A percentile compares a stretch with the other conserved stretches of the same genome.
These are phyloP conservation scores for Zaprionus tsacasi DNA, from an alignment of 1,140 invertebrate genomes.

Conservation along the genomic window DNA sequence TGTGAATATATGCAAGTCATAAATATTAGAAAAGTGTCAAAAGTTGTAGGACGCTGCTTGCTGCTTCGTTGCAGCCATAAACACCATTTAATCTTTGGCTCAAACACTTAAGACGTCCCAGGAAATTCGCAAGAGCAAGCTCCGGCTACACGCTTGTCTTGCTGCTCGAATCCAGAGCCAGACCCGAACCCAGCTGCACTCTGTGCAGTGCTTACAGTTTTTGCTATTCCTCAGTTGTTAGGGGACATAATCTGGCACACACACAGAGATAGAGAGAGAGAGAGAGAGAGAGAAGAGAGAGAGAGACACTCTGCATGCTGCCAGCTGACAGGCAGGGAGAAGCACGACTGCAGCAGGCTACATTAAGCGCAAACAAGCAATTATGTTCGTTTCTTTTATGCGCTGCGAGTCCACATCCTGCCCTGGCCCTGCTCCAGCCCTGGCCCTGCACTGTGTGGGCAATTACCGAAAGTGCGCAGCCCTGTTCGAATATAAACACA, in stretches of 20 bases:
- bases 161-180: conserved; percentile 5
- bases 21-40: conserved; percentile 77
- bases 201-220: conserved; percentile 48
- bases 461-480: conserved; percentile 63
- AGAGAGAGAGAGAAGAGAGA: too few relatives aligned
- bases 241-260: conserved; percentile 42
- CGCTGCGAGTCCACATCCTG: conserved; percentile 13
- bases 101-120: conserved; percentile 69
- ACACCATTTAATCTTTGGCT: conserved; percentile 82
- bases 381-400: conserved; percentile 59
- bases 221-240: conserved; percentile 62
- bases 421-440: neutral
- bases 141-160: conserved; percentile 14
- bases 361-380: conserved; percentile 71
- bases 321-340: conserved; percentile 26
- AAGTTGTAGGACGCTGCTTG: conserved; percentile 56
- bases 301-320: neutral
- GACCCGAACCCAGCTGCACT: conserved; percentile 26
- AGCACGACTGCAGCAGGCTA: conserved; percentile 51
- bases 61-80: conserved; percentile 64
- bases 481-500: conserved; percentile 32
- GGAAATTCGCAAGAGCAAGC: conserved; percentile 16
- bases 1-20: conserved; percentile 42
- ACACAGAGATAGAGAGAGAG: neutral
- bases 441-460: conserved; percentile 18